A percentile compares a stretch with the other conserved stretches of the same genome.
phyloP scores from a whole-genome alignment of 2,797 vertebrate species.

The Aldrovandia affinis region DNA sequence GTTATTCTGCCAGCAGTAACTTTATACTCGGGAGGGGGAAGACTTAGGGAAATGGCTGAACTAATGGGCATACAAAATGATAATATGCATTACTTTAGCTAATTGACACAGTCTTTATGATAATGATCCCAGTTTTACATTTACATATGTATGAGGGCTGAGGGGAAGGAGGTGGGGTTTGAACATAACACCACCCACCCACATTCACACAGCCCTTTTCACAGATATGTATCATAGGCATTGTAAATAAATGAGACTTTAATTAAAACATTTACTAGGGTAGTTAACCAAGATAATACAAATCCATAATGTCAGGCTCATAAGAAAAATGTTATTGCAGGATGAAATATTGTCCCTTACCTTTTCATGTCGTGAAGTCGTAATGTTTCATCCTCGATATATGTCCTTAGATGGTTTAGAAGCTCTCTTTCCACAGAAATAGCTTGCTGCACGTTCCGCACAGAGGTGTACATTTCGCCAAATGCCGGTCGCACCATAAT shows the following conservation, averaged over 20 bases:
- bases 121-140: not conserved
- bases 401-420: slow-evolving; percentile 71
- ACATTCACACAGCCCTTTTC: not conserved
- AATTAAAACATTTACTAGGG: not conserved
- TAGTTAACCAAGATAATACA: not conserved
- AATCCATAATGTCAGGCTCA: not conserved
- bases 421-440: slow-evolving; percentile 77
- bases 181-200: not conserved
- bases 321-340: not conserved
- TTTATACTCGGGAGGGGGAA: not conserved
- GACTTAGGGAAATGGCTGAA: not conserved
- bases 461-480: slow-evolving; percentile 80
- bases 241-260: not conserved
- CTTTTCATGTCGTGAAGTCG: slow-evolving; percentile 79
- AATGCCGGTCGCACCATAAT: slow-evolving; percentile 33
- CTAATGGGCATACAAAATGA: not conserved
- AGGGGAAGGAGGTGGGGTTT: not conserved
- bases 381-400: slow-evolving; percentile 77
- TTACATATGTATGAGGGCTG: not conserved
- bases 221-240: not conserved
- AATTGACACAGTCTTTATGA: not conserved
- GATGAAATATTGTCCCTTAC: slow-evolving; percentile 71
- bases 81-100: not conserved
- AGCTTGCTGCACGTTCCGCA: slow-evolving; percentile 78
- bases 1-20: not conserved